Evolutionary conservation across 92 coral and sea anemone species (phyloP).

Genomic region (Phymanthus crucifer): DNA sequence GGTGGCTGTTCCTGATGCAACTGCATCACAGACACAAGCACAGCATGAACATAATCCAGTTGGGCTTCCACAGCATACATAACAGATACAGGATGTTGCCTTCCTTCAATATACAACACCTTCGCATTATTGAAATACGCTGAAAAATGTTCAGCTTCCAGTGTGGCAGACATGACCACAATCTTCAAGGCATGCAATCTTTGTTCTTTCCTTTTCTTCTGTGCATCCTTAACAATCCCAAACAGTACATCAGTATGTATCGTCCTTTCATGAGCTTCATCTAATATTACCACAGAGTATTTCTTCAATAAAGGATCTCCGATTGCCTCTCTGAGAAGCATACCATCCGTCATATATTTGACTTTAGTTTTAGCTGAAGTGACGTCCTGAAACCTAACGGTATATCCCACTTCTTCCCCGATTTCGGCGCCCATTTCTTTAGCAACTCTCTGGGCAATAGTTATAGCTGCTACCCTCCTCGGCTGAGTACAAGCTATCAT

Average conservation of each 20-base stretch:
- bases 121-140: conserved; percentile 79
- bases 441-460: conserved; percentile 94
- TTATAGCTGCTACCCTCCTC: conserved; percentile 93
- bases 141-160: conserved; percentile 96
- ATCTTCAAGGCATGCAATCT: conserved; percentile 70
- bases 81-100: conserved; percentile 86
- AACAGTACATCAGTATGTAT: conserved; percentile 94
- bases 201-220: conserved; percentile 63
- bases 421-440: conserved; percentile 80
- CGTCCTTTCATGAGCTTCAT: conserved; percentile 98
- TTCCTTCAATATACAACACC: conserved; percentile 93
- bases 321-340: conserved; percentile 88
- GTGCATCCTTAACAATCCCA: conserved; percentile 94
- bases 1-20: conserved; percentile 84
- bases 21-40: conserved; percentile 86
- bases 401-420: conserved; percentile 93
- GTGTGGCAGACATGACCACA: conserved; percentile 96
- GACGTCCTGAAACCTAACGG: conserved; percentile 90
- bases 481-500: conserved; percentile 94
- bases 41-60: conserved; percentile 90
- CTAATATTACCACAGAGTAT: conserved; percentile 84
- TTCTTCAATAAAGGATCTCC: conserved; percentile 82
- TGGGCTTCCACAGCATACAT: conserved; percentile 89
- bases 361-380: conserved; percentile 79
- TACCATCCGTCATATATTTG: conserved; percentile 98